Evolutionary conservation across 2,888 invertebrate species (phyloP).

Genomic region (Terebella lapidaria): DNA sequence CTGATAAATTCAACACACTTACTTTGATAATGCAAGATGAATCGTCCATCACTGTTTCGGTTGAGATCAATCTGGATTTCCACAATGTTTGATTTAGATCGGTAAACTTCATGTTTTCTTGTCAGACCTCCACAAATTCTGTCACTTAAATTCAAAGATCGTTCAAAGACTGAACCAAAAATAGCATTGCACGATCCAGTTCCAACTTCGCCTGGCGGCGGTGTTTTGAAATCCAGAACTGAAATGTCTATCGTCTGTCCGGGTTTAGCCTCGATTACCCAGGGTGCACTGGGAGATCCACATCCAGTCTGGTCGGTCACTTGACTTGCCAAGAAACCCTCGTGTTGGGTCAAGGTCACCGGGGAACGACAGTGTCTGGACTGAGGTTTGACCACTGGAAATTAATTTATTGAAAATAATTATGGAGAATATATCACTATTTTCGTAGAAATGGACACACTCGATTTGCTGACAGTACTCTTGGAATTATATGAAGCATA

Average conservation of each 20-base stretch:
- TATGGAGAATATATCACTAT: no score
- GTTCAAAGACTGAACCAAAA: neutral
- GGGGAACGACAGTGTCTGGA: no score
- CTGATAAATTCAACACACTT: no score
- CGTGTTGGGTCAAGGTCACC: neutral
- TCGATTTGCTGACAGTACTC: no score
- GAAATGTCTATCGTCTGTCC: neutral
- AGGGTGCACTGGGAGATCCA: neutral
- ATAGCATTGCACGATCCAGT: neutral
- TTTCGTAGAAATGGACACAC: no score
- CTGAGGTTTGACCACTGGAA: no score
- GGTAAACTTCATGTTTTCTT: neutral
- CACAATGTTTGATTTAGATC: neutral
- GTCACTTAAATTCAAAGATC: neutral
- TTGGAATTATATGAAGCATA: no score
- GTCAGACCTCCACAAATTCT: neutral
- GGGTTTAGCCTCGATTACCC: neutral
- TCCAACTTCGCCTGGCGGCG: neutral
- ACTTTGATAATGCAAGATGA: neutral
- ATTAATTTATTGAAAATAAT: no score
- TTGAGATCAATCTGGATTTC: neutral
- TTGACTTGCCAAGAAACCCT: neutral
- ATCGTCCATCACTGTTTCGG: neutral
- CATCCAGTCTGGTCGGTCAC: slow-evolving; percentile 1
- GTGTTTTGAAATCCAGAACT: neutral